Evolutionary conservation across 2,113 vertebrate species (phyloP), one percentile per base, ranked within the genome.

Genomic region (Anser brachyrhynchus): DNA sequence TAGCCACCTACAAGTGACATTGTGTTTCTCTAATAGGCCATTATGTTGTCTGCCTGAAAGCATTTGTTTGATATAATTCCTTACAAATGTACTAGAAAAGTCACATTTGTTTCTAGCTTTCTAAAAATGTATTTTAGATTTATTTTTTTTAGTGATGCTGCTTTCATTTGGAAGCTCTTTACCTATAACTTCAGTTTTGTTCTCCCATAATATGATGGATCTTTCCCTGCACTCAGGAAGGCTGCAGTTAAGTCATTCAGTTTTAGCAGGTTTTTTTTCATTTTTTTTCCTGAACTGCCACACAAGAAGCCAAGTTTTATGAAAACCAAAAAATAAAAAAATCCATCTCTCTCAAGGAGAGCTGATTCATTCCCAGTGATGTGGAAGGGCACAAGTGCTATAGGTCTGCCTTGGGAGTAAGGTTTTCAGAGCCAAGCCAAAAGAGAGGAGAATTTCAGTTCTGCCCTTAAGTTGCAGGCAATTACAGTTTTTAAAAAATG

Each of bases 21-120:
- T 92, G 82, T 86, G 69, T 89, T 96, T 81, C 88, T 89, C 33
- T 95, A 96, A 94, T 78, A 96, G 88, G 83, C 83, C 83, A 97
- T 96, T 96, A 93, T 82, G 73, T 72, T 96, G 92, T 90, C 93
- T 93, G 70, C 88, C 92, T 88, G 52, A 88, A 90, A 96, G 57
- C 10, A 0, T 86, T 74, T 84, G 55, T 86, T 95, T 97, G 71
- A 84, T 96, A 52, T 58, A 90, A 58, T 89, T 93, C 64, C 80
- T 90, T 87, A 73, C 72, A 92, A 95, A 93, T 92, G 87, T 81
- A 67, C 83, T 88, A 77, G 82, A 80, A 93, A 91, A 96, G 46
- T 78, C 79, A 93, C 43, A 82, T 87, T 94, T 93, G 49, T 79
- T 84, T 92, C 80, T 86, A 5, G 35, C 57, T 84, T 93, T 84